Evolutionary conservation across 2,888 invertebrate genomes (phyloP), one percentile per base, ranked within the genome.

Genomic region (Trissolcus japonicus): DNA sequence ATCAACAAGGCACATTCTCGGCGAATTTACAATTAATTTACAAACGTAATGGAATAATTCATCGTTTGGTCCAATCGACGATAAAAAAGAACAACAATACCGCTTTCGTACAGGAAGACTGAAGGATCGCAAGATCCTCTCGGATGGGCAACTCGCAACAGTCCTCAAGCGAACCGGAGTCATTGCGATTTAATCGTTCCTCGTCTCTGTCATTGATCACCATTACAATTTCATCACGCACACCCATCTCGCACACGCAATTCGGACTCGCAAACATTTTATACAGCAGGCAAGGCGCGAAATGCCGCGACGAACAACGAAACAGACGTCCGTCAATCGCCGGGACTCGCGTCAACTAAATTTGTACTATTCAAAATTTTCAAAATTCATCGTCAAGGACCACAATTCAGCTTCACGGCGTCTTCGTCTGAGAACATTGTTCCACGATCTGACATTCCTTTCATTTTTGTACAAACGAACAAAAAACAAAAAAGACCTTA

Each of bases 201-300:
- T 56, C 55, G 71, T 62, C 71, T 63, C 56, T 76, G 75, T 71
- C 78, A 60, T 79, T 78, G 78, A 76, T 80, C 76, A 73, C 63
- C 57, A 60, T 66, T 59, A 62, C 68, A 61, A 60, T 68, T 67
- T 78, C 46, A 73, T 67, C 60, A 56, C 21, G 62, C 69, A 66
- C 48, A 53, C 65, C 68, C 50, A 55, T 50, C 17, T 48, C 35
- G 3, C 60, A 56, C 46, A 57, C 62, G 41, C 50, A 57, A 54
- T 29, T n/a, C n/a, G n/a, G n/a, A n/a, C n/a, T 53, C 48, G 48
- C 16, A 43, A 43, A n/a, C 2, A 6, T 25, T 25, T 25, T 25
- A 25, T 25, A 25, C 25, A 25, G 25, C 25, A 25, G 25, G 25
- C 25, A 25, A 21, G 3, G 25, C 25, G 25, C 25, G 25, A 6